Evolutionary conservation across 2,888 invertebrate species (phyloP).

Genomic region (Cephus nigrinus): DNA sequence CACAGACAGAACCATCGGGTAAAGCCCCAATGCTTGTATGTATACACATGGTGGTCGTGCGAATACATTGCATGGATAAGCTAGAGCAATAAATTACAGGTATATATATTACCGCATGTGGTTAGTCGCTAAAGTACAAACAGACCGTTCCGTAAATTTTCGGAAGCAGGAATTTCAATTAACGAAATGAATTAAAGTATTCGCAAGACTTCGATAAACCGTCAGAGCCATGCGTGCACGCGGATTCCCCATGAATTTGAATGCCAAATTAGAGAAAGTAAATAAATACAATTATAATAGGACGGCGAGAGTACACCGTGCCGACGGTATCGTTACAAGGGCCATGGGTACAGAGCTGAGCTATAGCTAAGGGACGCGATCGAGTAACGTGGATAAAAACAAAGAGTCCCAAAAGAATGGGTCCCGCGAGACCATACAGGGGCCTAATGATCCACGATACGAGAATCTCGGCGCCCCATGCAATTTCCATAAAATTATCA

Average conservation of each 20-base stretch:
- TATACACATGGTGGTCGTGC: background rate
- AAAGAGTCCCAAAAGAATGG: background rate
- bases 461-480: conserved; percentile 57
- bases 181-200: background rate
- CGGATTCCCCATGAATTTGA: background rate
- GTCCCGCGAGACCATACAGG: background rate
- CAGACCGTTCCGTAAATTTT: background rate
- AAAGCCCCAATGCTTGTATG: background rate
- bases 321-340: background rate
- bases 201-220: background rate
- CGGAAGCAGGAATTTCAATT: background rate
- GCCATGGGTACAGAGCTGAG: conserved; percentile 19
- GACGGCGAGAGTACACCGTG: background rate
- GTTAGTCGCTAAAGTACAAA: background rate
- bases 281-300: background rate
- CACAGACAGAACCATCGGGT: background rate
- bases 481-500: conserved; percentile 65
- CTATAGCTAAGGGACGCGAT: conserved; percentile 24
- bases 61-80: background rate
- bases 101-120: background rate
- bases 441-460: conserved; percentile 57
- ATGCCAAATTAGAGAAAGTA: background rate
- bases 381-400: conserved; percentile 11
- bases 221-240: background rate
- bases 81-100: background rate